These are phyloP conservation scores for Scleropages formosus DNA, from an alignment of 2,797 vertebrate genomes.

Conservation along the genomic window DNA sequence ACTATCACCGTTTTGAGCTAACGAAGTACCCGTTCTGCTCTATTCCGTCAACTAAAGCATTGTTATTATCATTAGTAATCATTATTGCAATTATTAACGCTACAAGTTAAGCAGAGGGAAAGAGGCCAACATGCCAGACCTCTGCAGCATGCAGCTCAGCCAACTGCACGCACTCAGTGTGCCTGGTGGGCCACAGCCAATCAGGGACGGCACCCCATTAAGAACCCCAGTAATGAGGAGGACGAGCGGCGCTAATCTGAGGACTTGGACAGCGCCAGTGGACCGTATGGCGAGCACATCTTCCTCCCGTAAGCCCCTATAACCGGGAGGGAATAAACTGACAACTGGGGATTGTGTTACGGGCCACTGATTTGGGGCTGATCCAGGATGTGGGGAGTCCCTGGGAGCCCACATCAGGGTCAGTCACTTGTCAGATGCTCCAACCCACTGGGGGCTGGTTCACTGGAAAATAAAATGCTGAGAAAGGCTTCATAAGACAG, in stretches of 20 bases:
- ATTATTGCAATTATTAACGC: neutral
- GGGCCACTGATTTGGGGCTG: neutral
- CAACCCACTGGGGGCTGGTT: too few species aligned
- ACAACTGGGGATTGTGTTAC: neutral
- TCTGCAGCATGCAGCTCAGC: constrained; percentile 35
- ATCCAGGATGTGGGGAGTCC: too few species aligned
- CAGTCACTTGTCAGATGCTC: too few species aligned
- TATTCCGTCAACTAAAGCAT: too few species aligned
- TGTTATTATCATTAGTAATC: too few species aligned
- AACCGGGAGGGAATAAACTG: constrained; percentile 67
- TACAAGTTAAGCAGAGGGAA: constrained; percentile 22
- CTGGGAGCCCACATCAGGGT: too few species aligned
- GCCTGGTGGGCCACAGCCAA: constrained; percentile 3
- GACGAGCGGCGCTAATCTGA: constrained; percentile 86
- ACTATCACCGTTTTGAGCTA: too few species aligned
- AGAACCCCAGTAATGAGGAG: constrained; percentile 82
- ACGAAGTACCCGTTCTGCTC: too few species aligned
- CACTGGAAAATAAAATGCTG: neutral
- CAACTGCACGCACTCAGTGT: constrained; percentile 25
- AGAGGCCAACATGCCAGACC: constrained; percentile 1
- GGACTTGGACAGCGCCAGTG: constrained; percentile 86
- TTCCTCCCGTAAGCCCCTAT: constrained; percentile 88
- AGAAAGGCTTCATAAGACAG: too few species aligned
- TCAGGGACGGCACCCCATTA: constrained; percentile 26
- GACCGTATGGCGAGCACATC: constrained; percentile 97